These are phyloP conservation scores for Aphidius colemani DNA, from an alignment of 2,888 invertebrate genomes.

Conservation along the genomic window DNA sequence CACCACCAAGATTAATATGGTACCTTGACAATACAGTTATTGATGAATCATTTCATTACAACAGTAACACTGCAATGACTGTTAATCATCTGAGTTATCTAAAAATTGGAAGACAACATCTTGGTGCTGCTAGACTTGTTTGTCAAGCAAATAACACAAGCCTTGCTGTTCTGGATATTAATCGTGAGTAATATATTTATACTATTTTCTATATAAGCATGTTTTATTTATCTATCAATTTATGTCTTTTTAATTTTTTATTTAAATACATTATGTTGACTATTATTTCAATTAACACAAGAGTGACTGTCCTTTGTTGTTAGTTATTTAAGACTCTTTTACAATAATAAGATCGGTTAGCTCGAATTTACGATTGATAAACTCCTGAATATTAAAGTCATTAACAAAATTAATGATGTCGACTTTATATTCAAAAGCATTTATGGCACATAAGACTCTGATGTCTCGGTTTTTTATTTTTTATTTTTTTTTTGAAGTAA, in stretches of 20 bases:
- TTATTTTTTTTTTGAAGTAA: no score
- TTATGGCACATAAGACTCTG: no score
- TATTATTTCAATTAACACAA: not conserved
- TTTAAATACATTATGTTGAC: not conserved
- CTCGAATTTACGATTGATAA: slow-evolving; percentile 41
- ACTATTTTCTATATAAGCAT: slow-evolving; percentile 1
- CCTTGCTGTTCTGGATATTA: slow-evolving; percentile 80
- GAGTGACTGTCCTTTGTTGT: not conserved
- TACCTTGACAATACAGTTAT: slow-evolving; percentile 83
- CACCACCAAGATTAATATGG: slow-evolving; percentile 81
- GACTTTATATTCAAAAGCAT: no score
- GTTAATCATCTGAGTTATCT: slow-evolving; percentile 81
- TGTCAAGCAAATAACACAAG: slow-evolving; percentile 90
- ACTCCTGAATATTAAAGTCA: no score
- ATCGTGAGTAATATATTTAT: slow-evolving; percentile 71
- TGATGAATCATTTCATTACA: slow-evolving; percentile 79
- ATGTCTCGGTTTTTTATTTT: no score
- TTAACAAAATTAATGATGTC: no score
- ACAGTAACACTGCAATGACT: slow-evolving; percentile 70
- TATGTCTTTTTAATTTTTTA: not conserved
- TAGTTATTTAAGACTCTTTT: slow-evolving; percentile 27
- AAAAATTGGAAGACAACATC: slow-evolving; percentile 80
- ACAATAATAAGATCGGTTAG: slow-evolving; percentile 40
- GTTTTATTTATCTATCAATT: not conserved
- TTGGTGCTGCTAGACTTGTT: slow-evolving; percentile 79